phyloP scores from a whole-genome alignment of 2,113 vertebrate species.

The Toxostoma redivivum region DNA sequence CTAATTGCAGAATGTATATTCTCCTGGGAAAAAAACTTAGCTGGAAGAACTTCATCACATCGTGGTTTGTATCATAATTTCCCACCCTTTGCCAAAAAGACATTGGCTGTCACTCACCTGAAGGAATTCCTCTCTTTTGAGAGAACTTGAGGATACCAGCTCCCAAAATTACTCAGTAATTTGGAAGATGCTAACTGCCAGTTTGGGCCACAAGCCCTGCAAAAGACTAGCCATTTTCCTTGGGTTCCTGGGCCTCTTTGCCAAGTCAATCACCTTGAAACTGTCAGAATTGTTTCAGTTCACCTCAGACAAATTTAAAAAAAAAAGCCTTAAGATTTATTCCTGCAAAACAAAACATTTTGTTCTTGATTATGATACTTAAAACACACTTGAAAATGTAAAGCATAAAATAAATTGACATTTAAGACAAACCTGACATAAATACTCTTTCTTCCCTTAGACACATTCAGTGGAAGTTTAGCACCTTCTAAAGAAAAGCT shows the following conservation, averaged over 20 bases:
- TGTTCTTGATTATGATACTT: neutral
- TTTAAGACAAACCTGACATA: neutral
- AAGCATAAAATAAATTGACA: neutral
- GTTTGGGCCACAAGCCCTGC: neutral
- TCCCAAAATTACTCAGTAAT: neutral
- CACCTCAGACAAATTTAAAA: neutral
- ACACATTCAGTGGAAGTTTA: neutral
- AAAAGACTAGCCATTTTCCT: neutral
- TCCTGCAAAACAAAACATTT: neutral
- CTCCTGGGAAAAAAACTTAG: fast-evolving
- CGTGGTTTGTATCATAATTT: neutral
- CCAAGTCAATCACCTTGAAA: neutral
- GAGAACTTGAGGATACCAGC: neutral
- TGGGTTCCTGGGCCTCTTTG: neutral
- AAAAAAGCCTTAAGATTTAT: neutral
- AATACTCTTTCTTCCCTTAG: neutral
- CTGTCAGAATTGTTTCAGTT: neutral
- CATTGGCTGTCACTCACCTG: neutral
- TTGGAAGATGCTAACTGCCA: neutral
- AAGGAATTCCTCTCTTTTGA: neutral
- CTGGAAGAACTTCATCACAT: neutral
- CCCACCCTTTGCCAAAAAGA: neutral
- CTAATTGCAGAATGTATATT: neutral
- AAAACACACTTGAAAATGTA: neutral
- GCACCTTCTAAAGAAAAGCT: neutral